Evolutionary conservation across 2,888 invertebrate genomes (phyloP), one percentile per base, ranked within the genome.

Genomic region (Geophilus truncorum): DNA sequence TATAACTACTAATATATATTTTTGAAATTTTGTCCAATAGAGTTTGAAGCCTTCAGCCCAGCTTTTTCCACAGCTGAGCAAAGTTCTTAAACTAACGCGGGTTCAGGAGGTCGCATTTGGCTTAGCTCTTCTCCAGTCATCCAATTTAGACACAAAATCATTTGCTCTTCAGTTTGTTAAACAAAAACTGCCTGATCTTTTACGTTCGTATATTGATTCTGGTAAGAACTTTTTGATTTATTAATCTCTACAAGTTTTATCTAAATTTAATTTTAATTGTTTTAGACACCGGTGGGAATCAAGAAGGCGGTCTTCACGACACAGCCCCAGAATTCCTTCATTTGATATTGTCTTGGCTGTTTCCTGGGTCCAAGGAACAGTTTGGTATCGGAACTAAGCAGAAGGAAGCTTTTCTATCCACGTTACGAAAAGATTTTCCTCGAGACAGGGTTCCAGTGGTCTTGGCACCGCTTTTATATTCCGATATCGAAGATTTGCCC

Each of bases 41-140:
- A 91, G 91, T 85, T 89, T 94, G 85, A 93, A 93, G 88, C 91
- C 94, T 84, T 90, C 93, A 84, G 90, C 92, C 84, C 93, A 94
- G 87, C 91, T 96, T 87, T 91, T 97, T 87, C 90, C 91, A 86
- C 93, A 94, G 86, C 90, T 97, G 85, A 93, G 93, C 88, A 93
- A 94, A 90, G 91, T 94, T 85, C 91, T 96, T 85, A 93, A 93
- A 87, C 91, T 97, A 85, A 93, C 93, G 82, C 91, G 94, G 84
- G 93, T 96, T 77, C 95, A 96, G 89, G 97, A 97, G 90, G 94
- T 96, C 85, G 93, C 94, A 79, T 92, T 97, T 88, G 94, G 94
- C 81, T 90, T 97, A 85, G 93, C 94, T 82, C 89, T 97, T 83
- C 91, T 93, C 84, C 92, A 94, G 86, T 95, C 96, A 21, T 90